A percentile compares a stretch with the other conserved stretches of the same genome.
Conservation (phyloP, 1,140 invertebrate species). For the Drosophila nannoptera region DNA sequence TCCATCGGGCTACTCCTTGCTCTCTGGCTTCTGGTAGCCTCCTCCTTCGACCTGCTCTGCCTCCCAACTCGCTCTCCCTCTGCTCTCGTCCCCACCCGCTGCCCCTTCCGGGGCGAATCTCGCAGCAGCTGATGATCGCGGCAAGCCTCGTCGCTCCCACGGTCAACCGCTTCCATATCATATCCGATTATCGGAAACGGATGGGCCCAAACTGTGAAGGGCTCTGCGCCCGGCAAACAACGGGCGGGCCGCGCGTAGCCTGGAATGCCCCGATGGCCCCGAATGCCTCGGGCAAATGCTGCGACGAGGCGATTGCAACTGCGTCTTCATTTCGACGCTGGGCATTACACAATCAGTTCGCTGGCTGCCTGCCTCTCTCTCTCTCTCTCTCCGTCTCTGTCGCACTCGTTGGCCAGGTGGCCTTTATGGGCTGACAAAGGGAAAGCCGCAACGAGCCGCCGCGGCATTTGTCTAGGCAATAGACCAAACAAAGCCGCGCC, state of each 20-base stretch:
- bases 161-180: slow-evolving; percentile 32
- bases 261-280: too few species aligned
- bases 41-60: too few species aligned
- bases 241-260: neutral
- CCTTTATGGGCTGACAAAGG: slow-evolving; percentile 40
- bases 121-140: neutral
- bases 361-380: slow-evolving; percentile 6
- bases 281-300: too few species aligned
- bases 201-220: slow-evolving; percentile 41
- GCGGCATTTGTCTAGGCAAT: slow-evolving; percentile 15
- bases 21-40: too few species aligned
- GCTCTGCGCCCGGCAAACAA: slow-evolving; percentile 22
- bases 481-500: slow-evolving; percentile 42
- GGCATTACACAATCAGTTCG: slow-evolving; percentile 34
- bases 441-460: slow-evolving; percentile 41
- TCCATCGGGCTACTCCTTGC: too few species aligned
- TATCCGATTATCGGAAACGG: slow-evolving; percentile 49
- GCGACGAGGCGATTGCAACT: slow-evolving; percentile 36
- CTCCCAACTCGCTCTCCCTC: too few species aligned
- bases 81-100: too few species aligned
- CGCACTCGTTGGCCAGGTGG: neutral
- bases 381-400: neutral
- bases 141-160: slow-evolving; percentile 30
- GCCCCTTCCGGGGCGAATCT: too few species aligned
- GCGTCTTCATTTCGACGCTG: slow-evolving; percentile 41